Base-by-base conservation (phyloP, 1,140 invertebrate species). In the Mycetomoellerius zeteki region DNA sequence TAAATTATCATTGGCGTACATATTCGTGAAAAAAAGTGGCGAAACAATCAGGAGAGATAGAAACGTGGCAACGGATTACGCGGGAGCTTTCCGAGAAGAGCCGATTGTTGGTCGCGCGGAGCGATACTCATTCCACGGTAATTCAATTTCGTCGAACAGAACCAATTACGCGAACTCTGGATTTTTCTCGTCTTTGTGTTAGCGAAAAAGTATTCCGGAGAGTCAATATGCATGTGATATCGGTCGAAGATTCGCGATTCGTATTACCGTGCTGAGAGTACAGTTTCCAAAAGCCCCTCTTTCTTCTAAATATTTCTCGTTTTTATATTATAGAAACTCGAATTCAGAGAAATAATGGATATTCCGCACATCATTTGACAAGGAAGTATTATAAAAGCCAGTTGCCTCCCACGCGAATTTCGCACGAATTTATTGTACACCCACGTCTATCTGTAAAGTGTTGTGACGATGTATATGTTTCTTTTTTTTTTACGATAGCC, bases 41-140 rank as follows among this genome's bases (percentile, higher is more conserved):
- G 12, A 73, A 58, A 82, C 67, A 82, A 82, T 82, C 58, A 76
- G 43, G 19, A 62, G 37, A 76, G 43, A 64, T 37, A 52, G 56
- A 76, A 85, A 85, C 56, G 56, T 37, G 27, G 52, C 33, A 27
- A 19, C 58, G 52, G 52, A 73, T 72, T 69, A 72, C 8, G 0
- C 10, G 16, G 33, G 16, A 87, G 21, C 30, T 67, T 58, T 64
- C 56, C 12, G 58, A 88, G 54, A 65, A 91, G 82, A 75, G 71
- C 80, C 86, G 75, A 88, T 88, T 76, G 84, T 76, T 80, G 82
- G 64, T 88, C 87, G 87, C 84, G 62, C 52, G 65, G 12, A 90
- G 75, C 76, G 54, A 37, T 80, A 81, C 67, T 77, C 43, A 33
- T 60, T 76, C 71, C 89, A 85, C 67, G 89, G 71, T 88, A 88